These are phyloP conservation scores for Molorchus minor DNA, from an alignment of 2,888 invertebrate genomes.

Conservation along the genomic window DNA sequence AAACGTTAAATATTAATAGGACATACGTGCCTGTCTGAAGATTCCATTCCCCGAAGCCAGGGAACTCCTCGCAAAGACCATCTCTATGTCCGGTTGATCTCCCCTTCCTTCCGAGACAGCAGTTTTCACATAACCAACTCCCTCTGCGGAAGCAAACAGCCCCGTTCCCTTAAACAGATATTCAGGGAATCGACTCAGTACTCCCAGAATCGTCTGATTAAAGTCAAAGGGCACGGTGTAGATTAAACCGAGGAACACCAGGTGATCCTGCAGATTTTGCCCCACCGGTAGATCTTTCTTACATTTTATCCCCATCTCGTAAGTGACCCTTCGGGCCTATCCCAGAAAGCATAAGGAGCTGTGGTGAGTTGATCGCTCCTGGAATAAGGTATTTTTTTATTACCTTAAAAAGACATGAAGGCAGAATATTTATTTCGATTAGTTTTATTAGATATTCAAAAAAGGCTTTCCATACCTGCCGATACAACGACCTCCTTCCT, in stretches of 20 bases:
- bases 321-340: neutral
- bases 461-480: too few relatives aligned
- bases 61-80: neutral
- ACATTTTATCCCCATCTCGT: neutral
- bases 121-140: neutral
- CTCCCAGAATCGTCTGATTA: neutral
- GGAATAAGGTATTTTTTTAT: too few relatives aligned
- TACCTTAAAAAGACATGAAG: too few relatives aligned
- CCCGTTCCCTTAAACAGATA: neutral
- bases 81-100: neutral
- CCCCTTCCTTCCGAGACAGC: neutral
- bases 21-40: neutral
- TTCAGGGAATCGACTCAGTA: neutral
- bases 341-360: neutral
- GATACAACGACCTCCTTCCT: neutral
- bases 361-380: too few relatives aligned
- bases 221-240: neutral
- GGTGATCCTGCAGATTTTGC: conserved; percentile 67
- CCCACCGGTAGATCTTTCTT: conserved; percentile 65
- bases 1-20: neutral
- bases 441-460: too few relatives aligned
- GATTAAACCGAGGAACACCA: conserved; percentile 54
- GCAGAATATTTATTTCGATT: too few relatives aligned
- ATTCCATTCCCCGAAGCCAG: neutral
- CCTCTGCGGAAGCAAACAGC: neutral